These are phyloP conservation scores for Rhingia campestris DNA, from an alignment of 2,888 invertebrate genomes.

Conservation along the genomic window DNA sequence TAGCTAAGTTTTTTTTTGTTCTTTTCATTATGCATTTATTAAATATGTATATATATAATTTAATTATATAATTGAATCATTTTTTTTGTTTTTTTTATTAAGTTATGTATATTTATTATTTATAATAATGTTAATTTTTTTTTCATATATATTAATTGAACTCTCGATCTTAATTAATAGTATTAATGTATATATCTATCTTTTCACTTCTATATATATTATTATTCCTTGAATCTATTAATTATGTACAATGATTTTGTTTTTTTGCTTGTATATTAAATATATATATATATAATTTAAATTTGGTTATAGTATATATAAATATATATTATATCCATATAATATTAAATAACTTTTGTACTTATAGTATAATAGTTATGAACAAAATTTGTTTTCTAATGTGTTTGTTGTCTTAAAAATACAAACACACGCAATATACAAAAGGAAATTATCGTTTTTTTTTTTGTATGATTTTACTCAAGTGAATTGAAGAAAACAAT, in stretches of 20 bases:
- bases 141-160: constrained; percentile 68
- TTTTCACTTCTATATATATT: constrained; percentile 59
- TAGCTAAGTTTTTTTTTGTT: constrained; percentile 34
- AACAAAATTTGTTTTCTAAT: constrained; percentile 47
- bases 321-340: constrained; percentile 67
- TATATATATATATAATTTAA: constrained; percentile 48
- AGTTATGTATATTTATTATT: constrained; percentile 60
- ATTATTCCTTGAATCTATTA: constrained; percentile 71
- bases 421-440: constrained; percentile 55
- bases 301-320: constrained; percentile 65
- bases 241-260: constrained; percentile 64
- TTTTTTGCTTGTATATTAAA: constrained; percentile 46
- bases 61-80: constrained; percentile 72
- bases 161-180: constrained; percentile 70
- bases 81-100: constrained; percentile 44
- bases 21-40: constrained; percentile 57
- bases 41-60: constrained; percentile 71
- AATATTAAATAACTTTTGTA: constrained; percentile 74
- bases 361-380: constrained; percentile 71
- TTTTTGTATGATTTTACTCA: constrained; percentile 20
- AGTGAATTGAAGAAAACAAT: neutral
- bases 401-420: constrained; percentile 34
- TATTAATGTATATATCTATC: constrained; percentile 56
- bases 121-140: constrained; percentile 65
- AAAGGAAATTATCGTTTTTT: constrained; percentile 14